Conservation (phyloP, 2,888 invertebrate species). For the Pecten maximus region DNA sequence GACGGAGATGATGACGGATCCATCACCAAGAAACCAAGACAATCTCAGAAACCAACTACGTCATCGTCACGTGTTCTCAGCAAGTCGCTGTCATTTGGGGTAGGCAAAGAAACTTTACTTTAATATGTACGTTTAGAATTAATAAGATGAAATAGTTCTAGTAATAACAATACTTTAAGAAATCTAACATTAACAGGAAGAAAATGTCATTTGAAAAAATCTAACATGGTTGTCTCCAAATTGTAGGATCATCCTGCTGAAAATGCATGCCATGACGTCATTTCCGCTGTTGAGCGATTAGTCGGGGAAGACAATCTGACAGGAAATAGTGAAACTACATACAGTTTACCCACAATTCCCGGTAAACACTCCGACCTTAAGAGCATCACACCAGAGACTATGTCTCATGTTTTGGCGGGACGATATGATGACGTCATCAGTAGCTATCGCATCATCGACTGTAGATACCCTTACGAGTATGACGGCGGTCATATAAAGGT, state of each 20-base stretch:
- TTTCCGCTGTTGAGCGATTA: not conserved
- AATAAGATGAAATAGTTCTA: too few relatives aligned
- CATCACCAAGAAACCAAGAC: not conserved
- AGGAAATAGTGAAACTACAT: conserved; percentile 54
- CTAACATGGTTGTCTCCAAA: too few relatives aligned
- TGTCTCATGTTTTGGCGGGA: conserved; percentile 87
- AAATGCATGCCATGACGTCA: not conserved
- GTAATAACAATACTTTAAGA: too few relatives aligned
- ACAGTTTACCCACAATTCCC: conserved; percentile 73
- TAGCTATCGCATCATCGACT: conserved; percentile 93
- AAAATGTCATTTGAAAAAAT: too few relatives aligned
- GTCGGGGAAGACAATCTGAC: conserved; percentile 34
- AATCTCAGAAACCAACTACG: not conserved
- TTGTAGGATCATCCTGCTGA: not conserved
- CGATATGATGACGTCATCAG: conserved; percentile 86
- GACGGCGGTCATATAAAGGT: conserved; percentile 92
- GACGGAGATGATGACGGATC: not conserved
- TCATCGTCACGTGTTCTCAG: not conserved
- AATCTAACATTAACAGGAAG: too few relatives aligned
- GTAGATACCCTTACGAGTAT: conserved; percentile 97
- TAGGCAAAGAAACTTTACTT: not conserved
- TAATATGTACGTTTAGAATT: too few relatives aligned
- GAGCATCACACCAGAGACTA: conserved; percentile 76
- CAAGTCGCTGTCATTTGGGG: not conserved
- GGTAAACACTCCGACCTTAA: conserved; percentile 79